Conservation (phyloP, 2,797 vertebrate genomes). For the Bradypus variegatus region DNA sequence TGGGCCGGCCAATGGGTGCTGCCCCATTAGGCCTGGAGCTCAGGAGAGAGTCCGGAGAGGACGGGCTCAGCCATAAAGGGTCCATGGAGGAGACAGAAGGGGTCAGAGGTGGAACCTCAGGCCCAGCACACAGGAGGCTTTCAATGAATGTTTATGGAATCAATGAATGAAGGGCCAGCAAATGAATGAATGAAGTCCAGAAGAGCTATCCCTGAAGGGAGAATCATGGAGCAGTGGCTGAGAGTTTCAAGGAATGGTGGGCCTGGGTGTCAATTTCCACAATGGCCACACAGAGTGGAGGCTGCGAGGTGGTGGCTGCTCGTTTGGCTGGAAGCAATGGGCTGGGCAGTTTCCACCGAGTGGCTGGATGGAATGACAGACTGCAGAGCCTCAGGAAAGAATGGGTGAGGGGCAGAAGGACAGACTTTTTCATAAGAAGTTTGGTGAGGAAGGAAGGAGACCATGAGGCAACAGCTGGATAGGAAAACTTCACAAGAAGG, state of each 20-base stretch:
- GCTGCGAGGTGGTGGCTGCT: fast-evolving
- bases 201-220: background rate
- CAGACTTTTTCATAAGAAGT: no score
- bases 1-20: fast-evolving
- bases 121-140: background rate
- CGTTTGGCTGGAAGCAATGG: background rate
- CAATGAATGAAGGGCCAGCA: background rate
- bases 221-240: background rate
- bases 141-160: background rate
- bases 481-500: background rate
- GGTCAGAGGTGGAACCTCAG: background rate
- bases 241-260: background rate
- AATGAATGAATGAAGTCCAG: background rate
- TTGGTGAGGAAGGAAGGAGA: background rate
- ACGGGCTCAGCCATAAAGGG: background rate
- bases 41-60: background rate
- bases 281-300: background rate
- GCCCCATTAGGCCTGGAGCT: background rate
- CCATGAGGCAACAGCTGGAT: background rate
- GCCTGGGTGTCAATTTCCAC: background rate
- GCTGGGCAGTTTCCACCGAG: background rate
- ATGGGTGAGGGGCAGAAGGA: background rate
- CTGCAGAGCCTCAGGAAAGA: background rate
- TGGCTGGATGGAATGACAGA: background rate
- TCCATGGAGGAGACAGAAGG: no score